Percentiles rank a stretch among this genome's conserved stretches.
Evolutionary conservation across 2,797 vertebrate genomes (phyloP).

Genomic region (Coendou prehensilis): DNA sequence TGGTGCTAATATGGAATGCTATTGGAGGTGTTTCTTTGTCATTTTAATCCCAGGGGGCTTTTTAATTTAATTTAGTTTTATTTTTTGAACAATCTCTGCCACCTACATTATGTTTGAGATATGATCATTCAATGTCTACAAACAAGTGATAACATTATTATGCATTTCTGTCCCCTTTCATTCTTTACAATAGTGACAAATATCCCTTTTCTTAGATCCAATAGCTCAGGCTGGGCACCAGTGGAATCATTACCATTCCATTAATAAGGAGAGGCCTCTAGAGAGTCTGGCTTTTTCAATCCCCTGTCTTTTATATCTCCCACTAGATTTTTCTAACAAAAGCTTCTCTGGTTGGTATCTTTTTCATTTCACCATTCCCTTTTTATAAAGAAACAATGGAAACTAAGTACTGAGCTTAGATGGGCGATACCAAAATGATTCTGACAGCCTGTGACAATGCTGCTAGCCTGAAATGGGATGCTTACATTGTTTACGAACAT

Average conservation of each 20-base stretch:
- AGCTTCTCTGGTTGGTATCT: slow-evolving; percentile 59
- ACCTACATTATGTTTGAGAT: slow-evolving; percentile 79
- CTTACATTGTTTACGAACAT: slow-evolving; percentile 82
- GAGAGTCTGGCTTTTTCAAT: slow-evolving; percentile 79
- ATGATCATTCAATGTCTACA: slow-evolving; percentile 82
- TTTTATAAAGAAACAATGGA: slow-evolving; percentile 78
- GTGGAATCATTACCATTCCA: slow-evolving; percentile 81
- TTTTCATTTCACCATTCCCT: slow-evolving; percentile 77
- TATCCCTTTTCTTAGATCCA: slow-evolving; percentile 77
- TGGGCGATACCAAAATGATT: slow-evolving; percentile 75
- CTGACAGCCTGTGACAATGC: slow-evolving; percentile 77
- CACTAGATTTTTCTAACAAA: slow-evolving; percentile 79
- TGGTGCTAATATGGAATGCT: slow-evolving; percentile 56
- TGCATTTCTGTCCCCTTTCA: slow-evolving; percentile 79
- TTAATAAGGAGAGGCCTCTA: slow-evolving; percentile 81
- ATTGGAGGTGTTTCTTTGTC: slow-evolving; percentile 65
- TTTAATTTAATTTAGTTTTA: slow-evolving; percentile 39
- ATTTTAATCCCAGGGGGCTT: slow-evolving; percentile 62
- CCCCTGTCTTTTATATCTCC: slow-evolving; percentile 72
- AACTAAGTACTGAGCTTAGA: slow-evolving; percentile 79
- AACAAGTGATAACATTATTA: slow-evolving; percentile 85
- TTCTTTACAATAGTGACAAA: slow-evolving; percentile 84
- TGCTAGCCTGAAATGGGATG: slow-evolving; percentile 52
- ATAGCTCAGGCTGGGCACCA: slow-evolving; percentile 70
- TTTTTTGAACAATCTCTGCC: slow-evolving; percentile 64